phyloP scores from a whole-genome alignment of 64 coral and sea anemone species.

The Montipora foliosa region DNA sequence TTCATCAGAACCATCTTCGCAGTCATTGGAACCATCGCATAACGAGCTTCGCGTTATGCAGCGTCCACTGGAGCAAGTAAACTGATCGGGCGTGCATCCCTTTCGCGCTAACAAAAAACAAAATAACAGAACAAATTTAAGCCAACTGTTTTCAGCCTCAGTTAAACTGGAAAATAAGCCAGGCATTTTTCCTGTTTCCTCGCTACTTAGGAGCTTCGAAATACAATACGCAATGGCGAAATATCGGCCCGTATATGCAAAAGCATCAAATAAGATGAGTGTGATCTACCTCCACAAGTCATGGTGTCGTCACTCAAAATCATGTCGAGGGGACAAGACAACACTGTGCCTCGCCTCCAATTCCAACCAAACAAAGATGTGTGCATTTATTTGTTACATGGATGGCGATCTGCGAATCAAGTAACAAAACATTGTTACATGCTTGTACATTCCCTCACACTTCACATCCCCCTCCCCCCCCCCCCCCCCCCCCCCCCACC shows the following conservation, averaged over 20 bases:
- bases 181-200: no score
- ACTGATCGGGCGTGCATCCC: conserved; percentile 7
- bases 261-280: no score
- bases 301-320: conserved; percentile 35
- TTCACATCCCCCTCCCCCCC: no score
- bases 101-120: conserved; percentile 23
- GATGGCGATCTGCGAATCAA: conserved; percentile 16
- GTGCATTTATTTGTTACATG: conserved; percentile 20
- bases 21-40: conserved; percentile 17
- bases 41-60: conserved; percentile 28
- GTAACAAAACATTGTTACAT: no score
- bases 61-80: conserved; percentile 24
- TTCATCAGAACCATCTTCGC: no score
- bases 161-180: no score
- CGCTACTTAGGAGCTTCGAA: no score
- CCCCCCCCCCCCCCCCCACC: no score
- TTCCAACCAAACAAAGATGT: conserved; percentile 45
- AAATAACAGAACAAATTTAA: neutral
- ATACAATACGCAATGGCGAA: no score
- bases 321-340: conserved; percentile 50
- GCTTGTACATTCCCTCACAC: no score
- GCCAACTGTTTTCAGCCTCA: no score
- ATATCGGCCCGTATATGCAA: no score
- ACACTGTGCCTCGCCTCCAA: conserved; percentile 33
- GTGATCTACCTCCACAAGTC: conserved; percentile 41